phyloP scores from a whole-genome alignment of 2,888 invertebrate species.

The Chelonus formosanus region DNA sequence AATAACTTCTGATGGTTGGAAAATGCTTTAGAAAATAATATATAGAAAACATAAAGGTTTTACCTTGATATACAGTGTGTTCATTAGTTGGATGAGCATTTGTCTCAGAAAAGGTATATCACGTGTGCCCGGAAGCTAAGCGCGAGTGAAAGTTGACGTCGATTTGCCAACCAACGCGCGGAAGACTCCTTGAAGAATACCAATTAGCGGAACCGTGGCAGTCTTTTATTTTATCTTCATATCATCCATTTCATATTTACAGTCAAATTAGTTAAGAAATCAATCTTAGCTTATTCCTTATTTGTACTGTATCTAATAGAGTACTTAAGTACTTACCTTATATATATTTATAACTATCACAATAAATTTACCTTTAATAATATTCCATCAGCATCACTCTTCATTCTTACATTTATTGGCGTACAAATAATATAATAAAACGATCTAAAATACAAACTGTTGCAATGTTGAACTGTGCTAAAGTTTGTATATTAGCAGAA shows the following conservation, averaged over 20 bases:
- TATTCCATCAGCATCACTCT: conserved; percentile 3
- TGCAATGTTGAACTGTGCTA: no score
- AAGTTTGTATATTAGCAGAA: no score
- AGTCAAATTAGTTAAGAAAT: background rate
- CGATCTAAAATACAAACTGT: no score
- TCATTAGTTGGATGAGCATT: conserved; percentile 17
- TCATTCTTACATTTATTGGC: background rate
- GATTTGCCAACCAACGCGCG: conserved; percentile 34
- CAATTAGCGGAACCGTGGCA: conserved; percentile 34
- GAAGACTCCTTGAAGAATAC: conserved; percentile 32
- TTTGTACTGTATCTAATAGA: no score
- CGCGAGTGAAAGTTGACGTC: conserved; percentile 33
- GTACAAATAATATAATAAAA: conserved; percentile 1
- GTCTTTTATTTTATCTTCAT: conserved; percentile 10
- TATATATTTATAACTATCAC: background rate
- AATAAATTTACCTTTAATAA: conserved; percentile 7
- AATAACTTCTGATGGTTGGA: no score
- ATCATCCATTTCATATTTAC: conserved; percentile 13
- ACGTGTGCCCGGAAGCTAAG: conserved; percentile 32
- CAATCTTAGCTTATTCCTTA: no score
- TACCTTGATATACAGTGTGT: background rate
- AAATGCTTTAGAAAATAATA: no score
- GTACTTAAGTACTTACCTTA: no score
- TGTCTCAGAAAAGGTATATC: conserved; percentile 13
- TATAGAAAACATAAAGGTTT: no score